Percentiles rank a stretch among this genome's conserved stretches.
Evolutionary conservation across 2,797 vertebrate species (phyloP).

Genomic region (Ctenochaetus hawaiiensis): DNA sequence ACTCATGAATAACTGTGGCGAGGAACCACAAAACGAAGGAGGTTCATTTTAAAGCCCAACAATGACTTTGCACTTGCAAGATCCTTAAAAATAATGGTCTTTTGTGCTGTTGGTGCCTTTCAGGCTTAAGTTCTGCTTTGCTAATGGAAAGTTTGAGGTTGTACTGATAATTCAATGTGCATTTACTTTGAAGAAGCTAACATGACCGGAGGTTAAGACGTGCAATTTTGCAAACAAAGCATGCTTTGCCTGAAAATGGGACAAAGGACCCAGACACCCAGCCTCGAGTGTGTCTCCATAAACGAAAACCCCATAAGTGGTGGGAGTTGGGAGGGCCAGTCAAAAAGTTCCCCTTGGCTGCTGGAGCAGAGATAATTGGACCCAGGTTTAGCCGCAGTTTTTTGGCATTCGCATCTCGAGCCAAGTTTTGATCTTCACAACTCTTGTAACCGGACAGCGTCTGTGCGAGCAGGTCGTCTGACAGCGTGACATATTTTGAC

Average conservation of each 20-base stretch:
- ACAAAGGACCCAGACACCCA: conserved; percentile 52
- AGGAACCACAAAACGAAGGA: conserved; percentile 23
- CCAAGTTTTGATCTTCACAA: conserved; percentile 77
- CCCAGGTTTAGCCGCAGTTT: conserved; percentile 77
- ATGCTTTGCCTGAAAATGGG: conserved; percentile 56
- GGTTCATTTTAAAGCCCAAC: conserved; percentile 30
- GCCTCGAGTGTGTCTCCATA: conserved; percentile 65
- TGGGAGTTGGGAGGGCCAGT: conserved; percentile 65
- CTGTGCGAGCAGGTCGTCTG: conserved; percentile 36
- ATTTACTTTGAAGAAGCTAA: conserved; percentile 23
- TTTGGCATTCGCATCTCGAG: conserved; percentile 75
- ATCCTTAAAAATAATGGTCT: conserved; percentile 23
- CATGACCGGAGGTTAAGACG: conserved; percentile 7
- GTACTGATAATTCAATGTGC: conserved; percentile 4
- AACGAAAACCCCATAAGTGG: conserved; percentile 57
- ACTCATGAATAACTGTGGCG: conserved; percentile 19
- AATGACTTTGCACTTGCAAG: conserved; percentile 42
- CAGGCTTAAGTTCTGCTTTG: conserved; percentile 9
- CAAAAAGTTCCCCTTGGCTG: conserved; percentile 80
- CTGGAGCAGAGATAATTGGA: conserved; percentile 83
- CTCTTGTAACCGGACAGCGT: conserved; percentile 52
- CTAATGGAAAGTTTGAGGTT: conserved; percentile 8
- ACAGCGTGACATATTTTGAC: conserved; percentile 52
- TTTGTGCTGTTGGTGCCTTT: conserved; percentile 28
- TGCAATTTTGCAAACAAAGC: conserved; percentile 52